Percentiles rank a stretch among this genome's conserved stretches.
These are phyloP conservation scores for Drosophila ezoana DNA, from an alignment of 2,888 invertebrate genomes.

Conservation along the genomic window DNA sequence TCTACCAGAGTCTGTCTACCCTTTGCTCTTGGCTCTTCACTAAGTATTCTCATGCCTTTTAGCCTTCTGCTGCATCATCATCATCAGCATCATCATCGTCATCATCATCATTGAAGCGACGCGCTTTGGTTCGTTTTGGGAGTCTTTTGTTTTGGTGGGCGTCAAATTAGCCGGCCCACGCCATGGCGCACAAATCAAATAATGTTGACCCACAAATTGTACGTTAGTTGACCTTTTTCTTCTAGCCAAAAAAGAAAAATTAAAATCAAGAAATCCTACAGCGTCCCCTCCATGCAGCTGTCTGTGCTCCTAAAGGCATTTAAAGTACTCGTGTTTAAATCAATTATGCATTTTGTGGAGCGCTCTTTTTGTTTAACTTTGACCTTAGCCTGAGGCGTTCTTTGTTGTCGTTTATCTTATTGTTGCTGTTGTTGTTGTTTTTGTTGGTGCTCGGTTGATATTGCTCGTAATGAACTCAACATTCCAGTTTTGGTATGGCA, in stretches of 20 bases:
- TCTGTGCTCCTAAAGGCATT: conserved; percentile 24
- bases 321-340: conserved; percentile 74
- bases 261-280: conserved; percentile 15
- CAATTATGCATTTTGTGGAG: conserved; percentile 79
- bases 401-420: conserved; percentile 60
- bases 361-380: conserved; percentile 73
- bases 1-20: conserved; percentile 3
- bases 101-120: conserved; percentile 27
- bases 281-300: conserved; percentile 10
- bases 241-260: conserved; percentile 36
- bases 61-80: conserved; percentile 21
- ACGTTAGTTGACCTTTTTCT: conserved; percentile 76
- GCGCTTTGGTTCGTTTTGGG: conserved; percentile 43
- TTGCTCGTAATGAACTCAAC: conserved; percentile 62
- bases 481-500: conserved; percentile 77
- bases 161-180: conserved; percentile 75
- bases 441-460: conserved; percentile 38
- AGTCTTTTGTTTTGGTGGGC: conserved; percentile 60
- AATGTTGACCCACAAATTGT: conserved; percentile 78
- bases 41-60: conserved; percentile 14
- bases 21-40: background rate
- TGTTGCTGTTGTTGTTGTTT: conserved; percentile 25
- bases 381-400: conserved; percentile 74
- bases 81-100: conserved; percentile 2
- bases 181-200: conserved; percentile 75